A percentile compares a stretch with the other conserved stretches of the same genome.
These are phyloP conservation scores for Lasius platythorax DNA, from an alignment of 2,888 invertebrate species.

Conservation along the genomic window DNA sequence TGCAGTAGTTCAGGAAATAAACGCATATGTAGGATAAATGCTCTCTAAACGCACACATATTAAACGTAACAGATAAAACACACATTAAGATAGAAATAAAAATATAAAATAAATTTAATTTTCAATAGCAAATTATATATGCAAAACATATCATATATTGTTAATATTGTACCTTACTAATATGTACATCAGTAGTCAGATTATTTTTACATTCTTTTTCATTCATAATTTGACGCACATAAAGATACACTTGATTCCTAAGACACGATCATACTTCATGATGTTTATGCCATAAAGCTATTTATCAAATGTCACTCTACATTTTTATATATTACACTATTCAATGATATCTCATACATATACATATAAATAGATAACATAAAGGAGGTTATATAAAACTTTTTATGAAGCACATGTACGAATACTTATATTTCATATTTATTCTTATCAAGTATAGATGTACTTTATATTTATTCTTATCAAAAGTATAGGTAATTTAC, in stretches of 20 bases:
- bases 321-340: background rate
- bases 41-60: background rate
- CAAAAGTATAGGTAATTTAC: background rate
- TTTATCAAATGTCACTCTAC: background rate
- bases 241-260: background rate
- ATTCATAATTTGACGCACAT: background rate
- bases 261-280: conserved; percentile 19
- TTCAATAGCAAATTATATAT: background rate
- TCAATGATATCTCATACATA: background rate
- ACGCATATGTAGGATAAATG: background rate
- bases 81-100: background rate
- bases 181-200: conserved; percentile 17
- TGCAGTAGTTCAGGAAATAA: background rate
- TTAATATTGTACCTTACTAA: conserved; percentile 9
- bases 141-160: background rate
- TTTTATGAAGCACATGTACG: background rate
- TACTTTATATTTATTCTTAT: background rate
- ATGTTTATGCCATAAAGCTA: background rate
- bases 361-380: background rate
- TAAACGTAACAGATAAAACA: background rate
- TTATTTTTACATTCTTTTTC: background rate
- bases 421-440: background rate
- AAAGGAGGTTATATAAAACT: background rate
- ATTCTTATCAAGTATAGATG: too few species aligned
- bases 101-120: conserved; percentile 22